These are phyloP conservation scores for Trissoscelio sp. DNA, from an alignment of 2,888 invertebrate species.

Conservation along the genomic window DNA sequence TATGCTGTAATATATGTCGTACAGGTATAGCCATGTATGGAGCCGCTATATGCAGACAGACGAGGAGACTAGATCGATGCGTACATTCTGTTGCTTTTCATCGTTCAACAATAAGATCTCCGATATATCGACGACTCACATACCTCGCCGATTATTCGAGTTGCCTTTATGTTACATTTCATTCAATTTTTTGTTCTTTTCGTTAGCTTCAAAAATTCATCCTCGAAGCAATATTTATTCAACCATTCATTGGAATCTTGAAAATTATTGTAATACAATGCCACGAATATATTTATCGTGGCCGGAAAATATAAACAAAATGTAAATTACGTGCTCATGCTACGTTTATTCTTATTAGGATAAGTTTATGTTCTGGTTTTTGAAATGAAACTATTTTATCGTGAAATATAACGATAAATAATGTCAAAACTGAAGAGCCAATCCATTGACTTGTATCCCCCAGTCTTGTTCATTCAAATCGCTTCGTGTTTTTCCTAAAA, in stretches of 20 bases:
- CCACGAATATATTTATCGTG: background rate
- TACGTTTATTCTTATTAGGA: background rate
- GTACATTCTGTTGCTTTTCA: conserved; percentile 66
- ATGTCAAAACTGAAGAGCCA: conserved; percentile 39
- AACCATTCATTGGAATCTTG: conserved; percentile 15
- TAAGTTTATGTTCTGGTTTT: background rate
- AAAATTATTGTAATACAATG: background rate
- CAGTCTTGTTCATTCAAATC: conserved; percentile 28
- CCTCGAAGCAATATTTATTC: conserved; percentile 40
- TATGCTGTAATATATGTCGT: too few relatives aligned
- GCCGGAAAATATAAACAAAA: background rate
- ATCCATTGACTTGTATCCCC: conserved; percentile 30
- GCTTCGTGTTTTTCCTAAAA: conserved; percentile 70
- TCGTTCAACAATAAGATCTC: conserved; percentile 69
- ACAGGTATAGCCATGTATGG: conserved; percentile 67
- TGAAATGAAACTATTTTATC: background rate
- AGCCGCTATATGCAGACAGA: conserved; percentile 65
- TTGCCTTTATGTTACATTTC: conserved; percentile 54
- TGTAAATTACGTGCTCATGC: background rate
- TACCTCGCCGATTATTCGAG: conserved; percentile 67
- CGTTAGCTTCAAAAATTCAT: conserved; percentile 28
- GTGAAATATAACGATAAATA: conserved; percentile 30
- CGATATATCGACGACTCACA: conserved; percentile 64
- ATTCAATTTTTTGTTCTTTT: conserved; percentile 44
- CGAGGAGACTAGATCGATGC: conserved; percentile 66